Evolutionary conservation across 2,888 invertebrate genomes (phyloP).

Genomic region (Xestia c-nigrum): DNA sequence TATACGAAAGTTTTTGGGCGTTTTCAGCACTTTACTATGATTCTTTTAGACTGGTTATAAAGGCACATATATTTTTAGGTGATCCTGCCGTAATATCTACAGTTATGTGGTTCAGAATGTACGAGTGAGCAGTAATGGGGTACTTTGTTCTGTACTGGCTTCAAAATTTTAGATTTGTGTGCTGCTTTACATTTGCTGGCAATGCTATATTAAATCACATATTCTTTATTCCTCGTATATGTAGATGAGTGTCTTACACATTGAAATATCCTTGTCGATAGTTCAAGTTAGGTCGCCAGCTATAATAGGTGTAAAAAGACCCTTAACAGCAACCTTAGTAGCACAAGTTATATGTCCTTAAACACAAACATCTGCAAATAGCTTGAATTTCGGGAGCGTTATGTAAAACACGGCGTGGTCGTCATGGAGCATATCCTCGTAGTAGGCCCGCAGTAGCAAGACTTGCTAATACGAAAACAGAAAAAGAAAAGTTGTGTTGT

Average conservation of each 20-base stretch:
- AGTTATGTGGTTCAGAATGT: neutral
- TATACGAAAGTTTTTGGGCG: constrained; percentile 1
- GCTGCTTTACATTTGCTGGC: neutral
- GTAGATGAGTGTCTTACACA: neutral
- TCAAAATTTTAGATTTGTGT: neutral
- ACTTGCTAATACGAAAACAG: too few species aligned
- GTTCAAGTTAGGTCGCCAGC: neutral
- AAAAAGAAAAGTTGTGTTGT: too few species aligned
- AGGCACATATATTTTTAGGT: constrained; percentile 22
- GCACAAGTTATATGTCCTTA: neutral
- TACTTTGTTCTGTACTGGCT: constrained; percentile 7
- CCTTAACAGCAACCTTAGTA: too few species aligned
- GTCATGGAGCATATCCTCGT: neutral
- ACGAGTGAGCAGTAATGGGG: constrained; percentile 4
- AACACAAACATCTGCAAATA: constrained; percentile 6
- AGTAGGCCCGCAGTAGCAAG: too few species aligned
- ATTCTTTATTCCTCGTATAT: too few species aligned
- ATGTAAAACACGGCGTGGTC: neutral
- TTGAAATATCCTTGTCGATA: neutral
- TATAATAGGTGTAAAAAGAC: neutral
- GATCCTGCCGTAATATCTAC: neutral
- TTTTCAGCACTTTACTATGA: constrained; percentile 21
- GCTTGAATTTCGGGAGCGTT: neutral
- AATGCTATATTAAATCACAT: neutral
- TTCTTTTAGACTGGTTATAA: constrained; percentile 27